These are phyloP conservation scores for Isoperla grammatica DNA, from an alignment of 2,888 invertebrate genomes.

Conservation along the genomic window DNA sequence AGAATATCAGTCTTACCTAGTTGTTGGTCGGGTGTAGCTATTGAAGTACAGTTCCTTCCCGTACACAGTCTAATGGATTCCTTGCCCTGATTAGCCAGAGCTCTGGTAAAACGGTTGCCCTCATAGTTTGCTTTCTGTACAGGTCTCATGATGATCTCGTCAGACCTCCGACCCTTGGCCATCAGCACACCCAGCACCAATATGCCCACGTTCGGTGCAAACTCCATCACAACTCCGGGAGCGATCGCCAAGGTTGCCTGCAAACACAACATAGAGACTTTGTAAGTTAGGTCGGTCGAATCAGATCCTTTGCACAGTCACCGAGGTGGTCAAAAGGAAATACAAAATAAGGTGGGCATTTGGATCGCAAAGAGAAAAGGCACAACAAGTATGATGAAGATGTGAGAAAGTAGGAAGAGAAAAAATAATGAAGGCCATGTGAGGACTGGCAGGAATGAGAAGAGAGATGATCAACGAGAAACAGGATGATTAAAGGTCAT, in stretches of 20 bases:
- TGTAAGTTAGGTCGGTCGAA: no score
- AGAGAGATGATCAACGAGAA: no score
- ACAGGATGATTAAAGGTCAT: no score
- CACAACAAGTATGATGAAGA: no score
- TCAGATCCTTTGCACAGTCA: no score
- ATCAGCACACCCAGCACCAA: slow-evolving; percentile 85
- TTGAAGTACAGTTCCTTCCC: slow-evolving; percentile 57
- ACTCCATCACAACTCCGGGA: slow-evolving; percentile 87
- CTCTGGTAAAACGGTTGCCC: slow-evolving; percentile 43
- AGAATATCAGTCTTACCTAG: no score
- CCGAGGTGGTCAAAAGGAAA: no score
- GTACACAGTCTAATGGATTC: slow-evolving; percentile 73
- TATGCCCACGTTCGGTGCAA: slow-evolving; percentile 93
- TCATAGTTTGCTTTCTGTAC: slow-evolving; percentile 41
- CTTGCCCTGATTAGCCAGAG: slow-evolving; percentile 42
- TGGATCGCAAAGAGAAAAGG: no score
- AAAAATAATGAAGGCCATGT: neutral
- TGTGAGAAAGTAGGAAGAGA: neutral
- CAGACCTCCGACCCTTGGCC: slow-evolving; percentile 71
- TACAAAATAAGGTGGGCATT: no score
- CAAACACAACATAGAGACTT: neutral
- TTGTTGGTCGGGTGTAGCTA: slow-evolving; percentile 1
- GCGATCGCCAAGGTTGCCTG: slow-evolving; percentile 72
- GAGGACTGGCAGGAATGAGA: no score
- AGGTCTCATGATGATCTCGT: slow-evolving; percentile 75